A percentile compares a stretch with the other conserved stretches of the same genome.
These are phyloP conservation scores for Diplosoma virens DNA, from an alignment of 23 tunicate genomes.

Conservation along the genomic window DNA sequence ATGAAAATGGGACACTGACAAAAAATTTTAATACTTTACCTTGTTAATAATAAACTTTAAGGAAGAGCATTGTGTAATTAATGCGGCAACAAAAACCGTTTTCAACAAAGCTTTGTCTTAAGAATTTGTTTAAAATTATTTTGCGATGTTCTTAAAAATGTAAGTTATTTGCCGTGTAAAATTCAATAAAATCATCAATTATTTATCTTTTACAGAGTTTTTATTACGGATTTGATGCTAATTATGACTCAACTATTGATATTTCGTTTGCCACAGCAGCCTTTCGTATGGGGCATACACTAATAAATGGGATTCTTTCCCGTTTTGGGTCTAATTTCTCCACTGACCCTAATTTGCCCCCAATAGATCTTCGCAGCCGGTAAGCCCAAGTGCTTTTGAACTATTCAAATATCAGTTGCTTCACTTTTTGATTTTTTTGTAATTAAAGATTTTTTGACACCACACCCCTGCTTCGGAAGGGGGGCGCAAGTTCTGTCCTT, in stretches of 20 bases:
- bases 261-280: conserved; percentile 76
- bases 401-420: background rate
- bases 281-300: conserved; percentile 78
- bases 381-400: background rate
- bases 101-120: too few species aligned
- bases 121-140: too few species aligned
- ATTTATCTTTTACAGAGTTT: too few species aligned
- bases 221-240: conserved; percentile 72
- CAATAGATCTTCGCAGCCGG: conserved; percentile 9
- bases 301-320: conserved; percentile 43
- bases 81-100: too few species aligned
- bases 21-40: too few species aligned
- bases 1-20: too few species aligned
- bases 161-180: too few species aligned
- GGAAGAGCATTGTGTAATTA: too few species aligned
- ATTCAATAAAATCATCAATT: too few species aligned
- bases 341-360: background rate
- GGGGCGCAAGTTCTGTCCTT: conserved; percentile 52
- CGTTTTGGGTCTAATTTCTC: conserved; percentile 44
- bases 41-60: too few species aligned
- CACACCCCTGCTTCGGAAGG: conserved; percentile 33
- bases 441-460: conserved; percentile 63
- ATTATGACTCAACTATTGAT: conserved; percentile 69
- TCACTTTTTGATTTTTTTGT: background rate
- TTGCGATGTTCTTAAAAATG: too few species aligned